Evolutionary conservation across 2,113 vertebrate genomes (phyloP).

Genomic region (Daubentonia madagascariensis): DNA sequence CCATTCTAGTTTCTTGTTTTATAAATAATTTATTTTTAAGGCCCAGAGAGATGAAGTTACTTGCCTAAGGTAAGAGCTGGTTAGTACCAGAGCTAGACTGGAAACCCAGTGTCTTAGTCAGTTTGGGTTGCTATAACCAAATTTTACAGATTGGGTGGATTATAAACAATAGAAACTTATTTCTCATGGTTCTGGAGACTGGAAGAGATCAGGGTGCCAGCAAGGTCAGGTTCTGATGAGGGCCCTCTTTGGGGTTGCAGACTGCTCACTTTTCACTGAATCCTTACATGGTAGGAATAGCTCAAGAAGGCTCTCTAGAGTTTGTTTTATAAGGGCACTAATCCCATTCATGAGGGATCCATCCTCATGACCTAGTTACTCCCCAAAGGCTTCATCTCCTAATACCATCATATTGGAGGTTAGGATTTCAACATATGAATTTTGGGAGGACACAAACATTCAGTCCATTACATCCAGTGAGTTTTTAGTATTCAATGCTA

Average conservation of each 20-base stretch:
- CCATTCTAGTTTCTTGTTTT: not conserved
- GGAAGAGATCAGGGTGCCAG: not conserved
- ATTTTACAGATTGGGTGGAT: not conserved
- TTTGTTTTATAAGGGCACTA: not conserved
- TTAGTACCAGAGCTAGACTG: not conserved
- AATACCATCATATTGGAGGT: not conserved
- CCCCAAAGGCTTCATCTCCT: not conserved
- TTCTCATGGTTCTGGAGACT: not conserved
- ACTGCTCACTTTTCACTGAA: not conserved
- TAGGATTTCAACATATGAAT: not conserved
- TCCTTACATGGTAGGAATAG: not conserved
- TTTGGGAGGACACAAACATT: not conserved
- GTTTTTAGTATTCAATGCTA: not conserved
- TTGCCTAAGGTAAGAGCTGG: not conserved
- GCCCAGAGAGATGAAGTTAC: not conserved
- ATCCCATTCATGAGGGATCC: not conserved
- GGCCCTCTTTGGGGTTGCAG: not conserved
- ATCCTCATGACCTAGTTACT: not conserved
- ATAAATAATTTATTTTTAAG: slow-evolving; percentile 24
- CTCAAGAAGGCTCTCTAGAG: not conserved
- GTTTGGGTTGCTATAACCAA: not conserved
- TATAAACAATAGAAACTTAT: not conserved
- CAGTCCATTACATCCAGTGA: not conserved
- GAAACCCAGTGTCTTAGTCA: not conserved
- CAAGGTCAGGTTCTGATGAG: not conserved